These are phyloP conservation scores for Sialis lutaria DNA, from an alignment of 2,888 invertebrate genomes.

Conservation along the genomic window DNA sequence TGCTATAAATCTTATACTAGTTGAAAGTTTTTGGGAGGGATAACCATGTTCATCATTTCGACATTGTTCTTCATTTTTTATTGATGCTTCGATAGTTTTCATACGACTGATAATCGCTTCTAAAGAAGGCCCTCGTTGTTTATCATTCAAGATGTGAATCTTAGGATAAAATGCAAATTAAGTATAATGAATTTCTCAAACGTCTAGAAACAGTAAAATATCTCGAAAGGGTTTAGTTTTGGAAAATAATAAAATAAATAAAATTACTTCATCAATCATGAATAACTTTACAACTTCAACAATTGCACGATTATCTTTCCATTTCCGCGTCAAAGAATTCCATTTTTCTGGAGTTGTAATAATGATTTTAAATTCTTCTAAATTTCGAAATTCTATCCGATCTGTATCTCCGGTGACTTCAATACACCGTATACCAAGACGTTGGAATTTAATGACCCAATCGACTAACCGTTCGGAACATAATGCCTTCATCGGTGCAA, in stretches of 20 bases:
- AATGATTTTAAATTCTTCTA: slow-evolving; percentile 36
- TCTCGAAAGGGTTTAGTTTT: no score
- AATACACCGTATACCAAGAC: slow-evolving; percentile 40
- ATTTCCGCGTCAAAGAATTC: slow-evolving; percentile 61
- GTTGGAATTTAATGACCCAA: slow-evolving; percentile 53
- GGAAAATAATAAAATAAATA: neutral
- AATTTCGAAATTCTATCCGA: slow-evolving; percentile 31
- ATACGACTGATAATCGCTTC: slow-evolving; percentile 64
- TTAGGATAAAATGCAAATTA: slow-evolving; percentile 9
- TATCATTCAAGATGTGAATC: slow-evolving; percentile 56
- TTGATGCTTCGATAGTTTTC: slow-evolving; percentile 46
- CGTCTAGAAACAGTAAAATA: no score
- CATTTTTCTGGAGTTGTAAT: slow-evolving; percentile 76
- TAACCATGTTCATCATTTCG: slow-evolving; percentile 3
- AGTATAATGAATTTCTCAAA: no score
- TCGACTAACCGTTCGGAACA: slow-evolving; percentile 54
- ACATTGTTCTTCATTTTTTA: neutral
- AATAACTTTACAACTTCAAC: slow-evolving; percentile 46
- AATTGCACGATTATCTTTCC: slow-evolving; percentile 46
- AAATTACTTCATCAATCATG: slow-evolving; percentile 50
- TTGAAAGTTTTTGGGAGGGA: neutral
- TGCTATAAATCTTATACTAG: slow-evolving; percentile 48
- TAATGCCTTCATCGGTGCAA: slow-evolving; percentile 66
- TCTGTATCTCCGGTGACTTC: slow-evolving; percentile 68
- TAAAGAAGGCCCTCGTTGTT: slow-evolving; percentile 50